Evolutionary conservation across 2,113 vertebrate genomes (phyloP).

Genomic region (Dolichotis patagonum): DNA sequence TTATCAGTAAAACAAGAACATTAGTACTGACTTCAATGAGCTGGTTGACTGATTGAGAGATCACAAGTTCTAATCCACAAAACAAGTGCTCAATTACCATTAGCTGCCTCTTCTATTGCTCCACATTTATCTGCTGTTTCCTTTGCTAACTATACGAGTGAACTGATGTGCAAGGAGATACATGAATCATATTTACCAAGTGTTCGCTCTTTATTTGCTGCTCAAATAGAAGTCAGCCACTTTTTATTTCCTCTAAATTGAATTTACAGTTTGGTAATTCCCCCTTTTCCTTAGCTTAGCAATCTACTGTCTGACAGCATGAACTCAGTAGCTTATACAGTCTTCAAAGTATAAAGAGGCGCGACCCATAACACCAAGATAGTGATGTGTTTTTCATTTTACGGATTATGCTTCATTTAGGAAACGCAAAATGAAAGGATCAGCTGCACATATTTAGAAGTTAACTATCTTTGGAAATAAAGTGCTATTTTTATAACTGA

Average conservation of each 20-base stretch:
- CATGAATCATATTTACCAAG: neutral
- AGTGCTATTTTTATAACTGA: constrained; percentile 32
- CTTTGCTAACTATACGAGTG: neutral
- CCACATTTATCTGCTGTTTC: neutral
- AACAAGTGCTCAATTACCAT: neutral
- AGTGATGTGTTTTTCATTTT: neutral
- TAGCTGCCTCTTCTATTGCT: neutral
- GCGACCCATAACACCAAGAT: neutral
- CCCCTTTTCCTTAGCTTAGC: neutral
- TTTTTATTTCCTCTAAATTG: constrained; percentile 13
- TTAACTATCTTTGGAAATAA: constrained; percentile 13
- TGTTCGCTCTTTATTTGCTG: neutral
- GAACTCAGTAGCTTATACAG: neutral
- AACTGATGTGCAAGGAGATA: neutral
- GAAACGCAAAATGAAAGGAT: neutral
- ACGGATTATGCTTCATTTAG: neutral
- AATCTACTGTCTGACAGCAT: neutral
- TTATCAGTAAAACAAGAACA: neutral
- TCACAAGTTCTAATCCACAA: neutral
- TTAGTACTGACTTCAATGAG: neutral
- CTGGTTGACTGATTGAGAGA: neutral
- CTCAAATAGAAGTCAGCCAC: constrained; percentile 9
- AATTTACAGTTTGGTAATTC: neutral
- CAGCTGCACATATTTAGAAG: neutral
- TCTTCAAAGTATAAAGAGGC: neutral